Conservation (phyloP, 2,888 invertebrate species). For the Metallyticus violacea region DNA sequence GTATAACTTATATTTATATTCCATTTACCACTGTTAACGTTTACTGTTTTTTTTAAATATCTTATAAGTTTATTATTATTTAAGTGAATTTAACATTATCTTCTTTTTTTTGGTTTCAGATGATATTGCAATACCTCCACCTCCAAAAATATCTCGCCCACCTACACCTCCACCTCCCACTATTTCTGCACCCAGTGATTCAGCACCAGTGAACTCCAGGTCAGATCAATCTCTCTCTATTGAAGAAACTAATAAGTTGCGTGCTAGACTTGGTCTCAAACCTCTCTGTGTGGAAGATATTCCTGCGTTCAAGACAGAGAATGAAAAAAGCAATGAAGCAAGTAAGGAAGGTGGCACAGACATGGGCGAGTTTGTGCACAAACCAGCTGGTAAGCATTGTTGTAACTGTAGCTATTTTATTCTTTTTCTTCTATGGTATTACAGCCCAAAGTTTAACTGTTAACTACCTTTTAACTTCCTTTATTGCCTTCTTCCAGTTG, state of each 20-base stretch:
- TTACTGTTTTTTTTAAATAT: no score
- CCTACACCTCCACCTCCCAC: constrained; percentile 41
- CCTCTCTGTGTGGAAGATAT: constrained; percentile 69
- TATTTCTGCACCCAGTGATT: constrained; percentile 43
- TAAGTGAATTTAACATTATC: no score
- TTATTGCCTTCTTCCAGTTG: no score
- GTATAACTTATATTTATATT: no score
- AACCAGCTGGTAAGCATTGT: constrained; percentile 63
- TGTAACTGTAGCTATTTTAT: no score
- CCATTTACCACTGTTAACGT: no score
- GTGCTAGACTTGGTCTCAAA: constrained; percentile 90
- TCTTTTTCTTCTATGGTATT: no score
- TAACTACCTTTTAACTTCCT: no score
- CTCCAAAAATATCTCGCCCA: constrained; percentile 40
- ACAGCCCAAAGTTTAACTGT: no score
- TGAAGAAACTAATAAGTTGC: constrained; percentile 81
- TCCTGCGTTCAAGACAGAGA: constrained; percentile 51
- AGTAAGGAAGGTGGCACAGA: constrained; percentile 40
- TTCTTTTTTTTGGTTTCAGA: constrained; percentile 28
- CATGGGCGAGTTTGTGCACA: constrained; percentile 81
- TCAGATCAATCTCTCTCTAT: constrained; percentile 62
- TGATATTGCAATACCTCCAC: constrained; percentile 39
- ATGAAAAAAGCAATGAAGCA: constrained; percentile 41
- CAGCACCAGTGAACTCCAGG: constrained; percentile 43
- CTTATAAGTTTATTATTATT: no score